Percentiles rank a stretch among this genome's conserved stretches.
phyloP scores from a whole-genome alignment of 37 sponge, comb jelly and placozoan genomes.

The Beroe ovata region DNA sequence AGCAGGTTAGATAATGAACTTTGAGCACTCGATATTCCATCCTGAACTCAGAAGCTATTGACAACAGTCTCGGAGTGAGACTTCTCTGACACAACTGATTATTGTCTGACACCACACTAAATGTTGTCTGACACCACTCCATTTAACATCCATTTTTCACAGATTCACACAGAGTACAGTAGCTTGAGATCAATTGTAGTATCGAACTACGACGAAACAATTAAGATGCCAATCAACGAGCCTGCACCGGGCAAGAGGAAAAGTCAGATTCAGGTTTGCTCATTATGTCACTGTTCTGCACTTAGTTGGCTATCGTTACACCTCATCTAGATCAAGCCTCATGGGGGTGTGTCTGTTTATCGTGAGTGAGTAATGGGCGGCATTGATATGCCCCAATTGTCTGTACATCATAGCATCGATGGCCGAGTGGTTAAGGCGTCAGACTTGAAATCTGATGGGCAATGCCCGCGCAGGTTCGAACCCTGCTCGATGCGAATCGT shows the following conservation, averaged over 20 bases:
- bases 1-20: too few species aligned
- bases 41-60: too few species aligned
- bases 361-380: too few species aligned
- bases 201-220: constrained; percentile 94
- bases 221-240: constrained; percentile 99
- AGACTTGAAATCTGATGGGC: constrained; percentile 99
- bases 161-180: constrained; percentile 97
- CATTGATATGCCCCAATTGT: too few species aligned
- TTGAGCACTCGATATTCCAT: too few species aligned
- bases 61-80: neutral
- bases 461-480: constrained; percentile 99
- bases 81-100: neutral
- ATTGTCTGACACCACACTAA: too few species aligned
- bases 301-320: too few species aligned
- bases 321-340: too few species aligned
- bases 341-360: too few species aligned
- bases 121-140: too few species aligned
- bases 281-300: too few species aligned
- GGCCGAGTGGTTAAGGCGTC: constrained; percentile 99
- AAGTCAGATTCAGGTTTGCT: constrained; percentile 94
- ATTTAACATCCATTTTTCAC: neutral
- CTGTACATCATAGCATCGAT: too few species aligned
- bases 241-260: constrained; percentile 93
- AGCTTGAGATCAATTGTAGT: constrained; percentile 94
- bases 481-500: constrained; percentile 95